These are phyloP conservation scores for Pipra filicauda DNA, from an alignment of 2,113 vertebrate species.

Conservation along the genomic window DNA sequence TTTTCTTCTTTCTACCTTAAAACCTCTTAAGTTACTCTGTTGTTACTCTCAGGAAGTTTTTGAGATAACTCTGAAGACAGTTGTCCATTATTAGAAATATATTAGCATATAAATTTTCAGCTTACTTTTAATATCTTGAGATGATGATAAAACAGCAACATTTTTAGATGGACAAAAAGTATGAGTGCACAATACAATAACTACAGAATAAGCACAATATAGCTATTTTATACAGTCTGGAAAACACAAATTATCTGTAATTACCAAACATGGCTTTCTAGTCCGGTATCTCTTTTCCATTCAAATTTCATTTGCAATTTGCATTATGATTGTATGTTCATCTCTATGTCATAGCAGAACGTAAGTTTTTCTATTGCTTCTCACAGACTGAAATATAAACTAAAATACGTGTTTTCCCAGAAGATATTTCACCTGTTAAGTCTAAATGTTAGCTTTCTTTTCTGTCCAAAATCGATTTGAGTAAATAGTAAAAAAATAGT, in stretches of 20 bases:
- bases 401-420: neutral
- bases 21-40: neutral
- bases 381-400: neutral
- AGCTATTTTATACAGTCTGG: neutral
- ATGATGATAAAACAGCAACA: neutral
- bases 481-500: neutral
- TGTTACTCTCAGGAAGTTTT: neutral
- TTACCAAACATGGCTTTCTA: neutral
- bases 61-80: neutral
- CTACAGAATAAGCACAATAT: neutral
- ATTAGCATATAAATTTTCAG: neutral
- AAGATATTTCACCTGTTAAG: neutral
- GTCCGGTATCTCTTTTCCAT: neutral
- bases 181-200: neutral
- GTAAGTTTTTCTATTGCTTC: neutral
- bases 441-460: neutral
- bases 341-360: neutral
- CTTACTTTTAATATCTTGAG: neutral
- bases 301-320: neutral
- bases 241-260: neutral
- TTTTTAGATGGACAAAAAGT: neutral
- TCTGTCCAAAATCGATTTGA: slow-evolving; percentile 21
- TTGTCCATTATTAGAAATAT: neutral
- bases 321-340: neutral
- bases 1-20: neutral